Evolutionary conservation across 35 echinoderm and acorn worm genomes (phyloP), one percentile per base, ranked within the genome.

Genomic region (Strongylocentrotus purpuratus): DNA sequence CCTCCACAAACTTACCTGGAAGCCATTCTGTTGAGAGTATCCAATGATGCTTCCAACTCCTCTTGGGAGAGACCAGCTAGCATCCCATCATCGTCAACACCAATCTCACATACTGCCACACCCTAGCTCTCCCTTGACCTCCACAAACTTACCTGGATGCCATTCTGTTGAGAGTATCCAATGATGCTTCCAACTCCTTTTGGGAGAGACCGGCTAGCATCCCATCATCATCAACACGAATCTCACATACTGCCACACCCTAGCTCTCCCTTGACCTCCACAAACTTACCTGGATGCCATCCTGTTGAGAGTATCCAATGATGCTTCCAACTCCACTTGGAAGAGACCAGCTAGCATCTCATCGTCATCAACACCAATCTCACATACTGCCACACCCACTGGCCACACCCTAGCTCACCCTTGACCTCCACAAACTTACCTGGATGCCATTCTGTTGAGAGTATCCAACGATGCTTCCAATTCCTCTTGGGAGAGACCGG

Each of bases 81-180:
- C 94, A 96, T 94, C 32, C 98, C 96, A 94, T 95, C 97, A 59
- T 99, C 98, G 65, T 96, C 98, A 52, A 99, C 98, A 2, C 98
- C 98, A 60, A 99, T 99, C 95, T 99, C 98, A 97, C 97, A 99
- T 35, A 99, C 97, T 9, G 98, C 98, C 85, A 97, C 98, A 9
- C 98, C 98, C 46, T 99, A 94, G 4, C 98, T 95, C 46, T 99
- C 96, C 61, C 98, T 20, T 20, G 97, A 78, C 22, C 98, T 92
- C 96, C 98, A 99, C n/a, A n/a, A n/a, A n/a, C n/a, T n/a, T 48
- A 48, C 4, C 95, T 97, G 85, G 94, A 86, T 47, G 98, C 98
- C 98, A 99, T 99, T 94, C 61, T 97, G 15, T 97, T 85, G 9
- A 99, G 95, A 0, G 98, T 97, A 33, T 94, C 41, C 33, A 99